phyloP scores from a whole-genome alignment of 30 jellyfish, hydroid and myxozoan genomes.

The Turritopsis dohrnii region DNA sequence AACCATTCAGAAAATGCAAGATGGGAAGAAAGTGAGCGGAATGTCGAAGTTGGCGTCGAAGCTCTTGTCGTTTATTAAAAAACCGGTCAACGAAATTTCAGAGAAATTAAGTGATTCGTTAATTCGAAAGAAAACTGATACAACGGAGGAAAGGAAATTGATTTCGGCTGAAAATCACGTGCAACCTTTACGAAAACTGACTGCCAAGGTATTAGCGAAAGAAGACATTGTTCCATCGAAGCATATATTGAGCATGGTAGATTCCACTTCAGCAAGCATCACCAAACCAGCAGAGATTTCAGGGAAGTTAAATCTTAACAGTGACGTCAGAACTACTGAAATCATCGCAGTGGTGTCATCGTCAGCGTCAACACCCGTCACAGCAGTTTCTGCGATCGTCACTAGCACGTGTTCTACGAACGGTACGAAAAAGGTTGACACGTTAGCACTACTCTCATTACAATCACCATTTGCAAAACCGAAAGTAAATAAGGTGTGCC shows the following conservation, averaged over 20 bases:
- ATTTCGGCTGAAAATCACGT: background rate
- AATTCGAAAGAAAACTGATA: background rate
- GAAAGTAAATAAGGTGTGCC: background rate
- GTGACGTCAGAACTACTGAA: background rate
- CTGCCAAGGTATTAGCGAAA: background rate
- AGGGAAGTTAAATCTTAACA: background rate
- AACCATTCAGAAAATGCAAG: background rate
- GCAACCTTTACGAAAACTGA: background rate
- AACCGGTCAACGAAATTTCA: conserved; percentile 21
- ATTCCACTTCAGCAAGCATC: background rate
- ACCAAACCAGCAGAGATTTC: background rate
- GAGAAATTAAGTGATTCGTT: background rate
- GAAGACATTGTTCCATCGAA: background rate
- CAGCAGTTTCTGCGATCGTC: conserved; percentile 9
- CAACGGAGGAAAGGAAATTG: background rate
- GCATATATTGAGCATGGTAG: background rate
- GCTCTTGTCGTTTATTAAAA: conserved; percentile 15
- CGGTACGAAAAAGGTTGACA: conserved; percentile 19
- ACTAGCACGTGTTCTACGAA: background rate
- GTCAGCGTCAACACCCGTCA: background rate
- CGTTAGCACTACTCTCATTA: conserved; percentile 13
- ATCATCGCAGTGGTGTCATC: background rate
- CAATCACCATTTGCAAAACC: conserved; percentile 24
- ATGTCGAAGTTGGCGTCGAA: conserved; percentile 16
- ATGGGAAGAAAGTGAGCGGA: background rate